phyloP scores from a whole-genome alignment of 37 sponge, comb jelly and placozoan genomes.

The Chondrosia reniformis region DNA sequence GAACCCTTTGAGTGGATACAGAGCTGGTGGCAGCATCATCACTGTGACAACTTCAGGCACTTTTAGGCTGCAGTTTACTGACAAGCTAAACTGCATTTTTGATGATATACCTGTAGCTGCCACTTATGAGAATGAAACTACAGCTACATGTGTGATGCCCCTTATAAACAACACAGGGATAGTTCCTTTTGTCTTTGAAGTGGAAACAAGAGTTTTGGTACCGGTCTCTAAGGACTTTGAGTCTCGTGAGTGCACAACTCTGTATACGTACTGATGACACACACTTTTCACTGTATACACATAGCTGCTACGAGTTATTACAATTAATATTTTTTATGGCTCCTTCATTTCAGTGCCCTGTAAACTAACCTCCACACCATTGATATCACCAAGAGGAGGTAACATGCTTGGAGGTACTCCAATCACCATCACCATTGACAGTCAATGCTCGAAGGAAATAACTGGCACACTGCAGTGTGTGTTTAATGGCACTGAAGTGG shows the following conservation, averaged over 20 bases:
- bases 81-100: not conserved
- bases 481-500: not conserved
- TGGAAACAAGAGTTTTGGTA: no score
- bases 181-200: not conserved
- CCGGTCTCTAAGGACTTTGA: not conserved
- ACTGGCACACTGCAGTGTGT: not conserved
- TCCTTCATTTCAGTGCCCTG: not conserved
- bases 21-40: not conserved
- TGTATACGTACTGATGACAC: not conserved
- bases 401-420: conserved; percentile 57
- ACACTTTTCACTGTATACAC: not conserved
- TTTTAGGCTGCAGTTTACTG: not conserved
- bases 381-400: conserved; percentile 34
- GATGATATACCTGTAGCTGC: not conserved
- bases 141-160: not conserved
- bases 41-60: not conserved
- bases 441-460: not conserved
- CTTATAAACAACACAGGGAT: not conserved
- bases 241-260: not conserved
- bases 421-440: not conserved
- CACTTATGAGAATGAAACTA: not conserved
- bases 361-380: not conserved
- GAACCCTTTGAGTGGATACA: not conserved
- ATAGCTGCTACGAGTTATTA: not conserved
- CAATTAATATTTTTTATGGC: not conserved